Percentiles rank a stretch among this genome's conserved stretches.
Evolutionary conservation across 2,888 invertebrate species (phyloP).

Genomic region (Schizaphis graminum): DNA sequence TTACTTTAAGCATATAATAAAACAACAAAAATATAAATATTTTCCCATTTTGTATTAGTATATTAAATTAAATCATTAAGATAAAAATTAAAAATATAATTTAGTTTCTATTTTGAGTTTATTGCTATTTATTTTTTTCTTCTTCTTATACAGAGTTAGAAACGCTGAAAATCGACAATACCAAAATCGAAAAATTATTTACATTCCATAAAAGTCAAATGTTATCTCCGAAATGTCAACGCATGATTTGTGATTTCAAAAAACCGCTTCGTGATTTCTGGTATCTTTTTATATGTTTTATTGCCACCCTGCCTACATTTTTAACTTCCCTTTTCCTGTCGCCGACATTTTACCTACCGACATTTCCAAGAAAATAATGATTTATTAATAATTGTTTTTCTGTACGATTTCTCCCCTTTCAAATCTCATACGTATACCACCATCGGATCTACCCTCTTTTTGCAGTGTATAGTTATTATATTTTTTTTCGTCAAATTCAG

Average conservation of each 20-base stretch:
- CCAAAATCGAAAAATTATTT: slow-evolving; percentile 64
- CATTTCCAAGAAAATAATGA: slow-evolving; percentile 65
- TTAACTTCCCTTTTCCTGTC: slow-evolving; percentile 63
- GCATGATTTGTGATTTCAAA: slow-evolving; percentile 65
- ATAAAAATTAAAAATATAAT: slow-evolving; percentile 21
- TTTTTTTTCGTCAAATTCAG: slow-evolving; percentile 52
- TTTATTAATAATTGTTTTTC: slow-evolving; percentile 66
- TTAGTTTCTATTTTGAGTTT: not conserved
- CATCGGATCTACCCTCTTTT: slow-evolving; percentile 6
- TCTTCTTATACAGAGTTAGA: not conserved
- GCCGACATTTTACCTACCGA: slow-evolving; percentile 65
- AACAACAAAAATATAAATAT: not conserved
- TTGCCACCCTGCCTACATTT: slow-evolving; percentile 50
- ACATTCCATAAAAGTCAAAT: slow-evolving; percentile 65
- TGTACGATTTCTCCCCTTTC: slow-evolving; percentile 64
- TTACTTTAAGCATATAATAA: not conserved
- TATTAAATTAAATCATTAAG: not conserved
- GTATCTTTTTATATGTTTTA: slow-evolving; percentile 66
- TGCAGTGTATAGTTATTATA: slow-evolving; percentile 20
- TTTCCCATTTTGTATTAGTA: not conserved
- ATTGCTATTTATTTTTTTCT: slow-evolving; percentile 1
- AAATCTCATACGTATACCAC: slow-evolving; percentile 39
- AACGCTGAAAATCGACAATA: slow-evolving; percentile 44
- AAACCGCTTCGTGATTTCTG: slow-evolving; percentile 64
- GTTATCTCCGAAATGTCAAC: slow-evolving; percentile 64